A percentile compares a stretch with the other conserved stretches of the same genome.
phyloP scores from a whole-genome alignment of 1,140 invertebrate species.

The Drosophila truncata region DNA sequence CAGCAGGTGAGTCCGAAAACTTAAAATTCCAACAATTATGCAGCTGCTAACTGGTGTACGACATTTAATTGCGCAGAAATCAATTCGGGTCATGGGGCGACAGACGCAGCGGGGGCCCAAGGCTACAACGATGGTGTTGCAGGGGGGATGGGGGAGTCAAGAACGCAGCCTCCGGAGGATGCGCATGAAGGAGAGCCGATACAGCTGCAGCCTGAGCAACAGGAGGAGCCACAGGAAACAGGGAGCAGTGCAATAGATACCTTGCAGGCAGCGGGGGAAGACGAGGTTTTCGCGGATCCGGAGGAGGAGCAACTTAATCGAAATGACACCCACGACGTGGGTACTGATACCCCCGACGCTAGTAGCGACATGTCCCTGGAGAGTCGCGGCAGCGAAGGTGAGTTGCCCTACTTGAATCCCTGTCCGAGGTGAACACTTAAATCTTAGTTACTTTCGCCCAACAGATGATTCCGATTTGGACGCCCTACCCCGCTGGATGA shows the following conservation, averaged over 20 bases:
- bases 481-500: slow-evolving; percentile 65
- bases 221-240: slow-evolving; percentile 1
- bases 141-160: neutral
- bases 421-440: neutral
- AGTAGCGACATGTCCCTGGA: slow-evolving; percentile 68
- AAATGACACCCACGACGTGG: neutral
- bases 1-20: slow-evolving; percentile 31
- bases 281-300: slow-evolving; percentile 43
- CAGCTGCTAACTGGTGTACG: neutral
- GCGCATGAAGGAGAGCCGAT: slow-evolving; percentile 5
- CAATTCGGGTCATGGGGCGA: slow-evolving; percentile 40
- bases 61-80: slow-evolving; percentile 52
- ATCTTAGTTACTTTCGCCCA: neutral
- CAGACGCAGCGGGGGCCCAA: slow-evolving; percentile 15
- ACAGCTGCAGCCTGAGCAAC: slow-evolving; percentile 1
- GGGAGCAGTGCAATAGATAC: slow-evolving; percentile 41
- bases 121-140: neutral
- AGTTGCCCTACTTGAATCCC: neutral
- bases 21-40: neutral
- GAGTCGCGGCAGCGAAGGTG: slow-evolving; percentile 71
- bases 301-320: neutral
- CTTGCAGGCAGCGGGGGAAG: slow-evolving; percentile 23
- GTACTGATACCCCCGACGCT: slow-evolving; percentile 1
- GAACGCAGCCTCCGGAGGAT: neutral
- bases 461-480: slow-evolving; percentile 66